These are phyloP conservation scores for Echinometra lucunter DNA, from an alignment of 53 echinoderm and acorn worm species.

Conservation along the genomic window DNA sequence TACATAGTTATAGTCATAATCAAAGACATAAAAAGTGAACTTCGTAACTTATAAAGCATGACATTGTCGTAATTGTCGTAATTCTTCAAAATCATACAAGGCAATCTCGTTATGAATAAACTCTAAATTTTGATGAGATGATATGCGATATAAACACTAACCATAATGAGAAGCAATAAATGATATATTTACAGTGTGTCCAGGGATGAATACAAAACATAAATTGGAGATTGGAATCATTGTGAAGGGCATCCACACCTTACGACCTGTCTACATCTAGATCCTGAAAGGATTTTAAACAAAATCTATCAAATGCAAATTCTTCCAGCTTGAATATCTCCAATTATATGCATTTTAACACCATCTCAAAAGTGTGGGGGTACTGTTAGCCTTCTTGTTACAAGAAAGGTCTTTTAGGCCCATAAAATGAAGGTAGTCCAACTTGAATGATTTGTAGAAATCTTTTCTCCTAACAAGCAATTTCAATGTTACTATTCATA, in stretches of 20 bases:
- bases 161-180: not conserved
- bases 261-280: not conserved
- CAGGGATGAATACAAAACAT: constrained; percentile 18
- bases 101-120: not conserved
- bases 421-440: not conserved
- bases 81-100: not conserved
- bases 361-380: not conserved
- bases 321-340: not conserved
- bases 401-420: not conserved
- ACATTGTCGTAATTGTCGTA: not conserved
- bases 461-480: not conserved
- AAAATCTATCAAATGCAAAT: not conserved
- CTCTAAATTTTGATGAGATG: not conserved
- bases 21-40: not conserved
- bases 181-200: not conserved
- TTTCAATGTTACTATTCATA: not conserved
- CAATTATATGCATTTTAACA: not conserved
- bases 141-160: not conserved
- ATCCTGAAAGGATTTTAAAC: not conserved
- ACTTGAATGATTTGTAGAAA: not conserved
- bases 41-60: not conserved
- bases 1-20: not conserved
- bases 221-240: constrained; percentile 26
- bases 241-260: not conserved
- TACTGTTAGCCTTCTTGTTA: not conserved